Percentiles rank a stretch among this genome's conserved stretches.
These are phyloP conservation scores for Knipowitschia caucasica DNA, from an alignment of 2,797 vertebrate species.

Conservation along the genomic window DNA sequence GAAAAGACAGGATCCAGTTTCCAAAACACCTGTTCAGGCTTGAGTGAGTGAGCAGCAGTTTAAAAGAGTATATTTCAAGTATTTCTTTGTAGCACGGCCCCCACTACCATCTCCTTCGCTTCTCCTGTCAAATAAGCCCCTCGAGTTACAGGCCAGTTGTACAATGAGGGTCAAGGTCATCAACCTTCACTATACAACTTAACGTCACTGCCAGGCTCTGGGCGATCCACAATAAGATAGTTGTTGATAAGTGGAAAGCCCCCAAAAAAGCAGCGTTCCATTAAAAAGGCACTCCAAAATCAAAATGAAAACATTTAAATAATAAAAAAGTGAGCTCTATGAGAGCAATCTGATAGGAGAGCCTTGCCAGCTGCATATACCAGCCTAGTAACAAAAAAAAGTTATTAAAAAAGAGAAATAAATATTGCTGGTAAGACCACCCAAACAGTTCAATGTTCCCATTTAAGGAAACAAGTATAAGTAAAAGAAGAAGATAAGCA, in stretches of 20 bases:
- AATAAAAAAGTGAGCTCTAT: conserved; percentile 81
- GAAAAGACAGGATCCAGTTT: conserved; percentile 75
- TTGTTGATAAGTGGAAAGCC: conserved; percentile 73
- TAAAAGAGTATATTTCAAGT: conserved; percentile 84
- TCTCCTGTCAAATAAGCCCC: conserved; percentile 53
- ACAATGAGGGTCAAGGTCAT: conserved; percentile 44
- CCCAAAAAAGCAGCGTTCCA: conserved; percentile 90
- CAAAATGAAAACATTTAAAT: conserved; percentile 84
- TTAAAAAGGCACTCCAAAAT: conserved; percentile 99
- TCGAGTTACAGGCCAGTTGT: conserved; percentile 43
- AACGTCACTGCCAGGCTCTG: conserved; percentile 40
- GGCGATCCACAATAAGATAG: conserved; percentile 32
- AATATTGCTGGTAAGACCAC: conserved; percentile 85
- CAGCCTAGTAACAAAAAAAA: conserved; percentile 78
- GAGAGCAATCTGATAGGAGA: conserved; percentile 89
- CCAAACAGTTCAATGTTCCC: conserved; percentile 83
- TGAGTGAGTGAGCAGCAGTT: conserved; percentile 83
- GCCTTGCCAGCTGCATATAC: conserved; percentile 85
- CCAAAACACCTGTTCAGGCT: conserved; percentile 81
- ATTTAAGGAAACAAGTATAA: conserved; percentile 70
- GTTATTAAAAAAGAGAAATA: conserved; percentile 50
- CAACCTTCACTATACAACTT: conserved; percentile 56
- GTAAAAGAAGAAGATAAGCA: conserved; percentile 64
- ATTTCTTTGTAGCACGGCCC: conserved; percentile 80
- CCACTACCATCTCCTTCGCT: conserved; percentile 36